A percentile compares a stretch with the other conserved stretches of the same genome.
Conservation (phyloP, 2,113 vertebrate species). For the Thamnophis sirtalis region DNA sequence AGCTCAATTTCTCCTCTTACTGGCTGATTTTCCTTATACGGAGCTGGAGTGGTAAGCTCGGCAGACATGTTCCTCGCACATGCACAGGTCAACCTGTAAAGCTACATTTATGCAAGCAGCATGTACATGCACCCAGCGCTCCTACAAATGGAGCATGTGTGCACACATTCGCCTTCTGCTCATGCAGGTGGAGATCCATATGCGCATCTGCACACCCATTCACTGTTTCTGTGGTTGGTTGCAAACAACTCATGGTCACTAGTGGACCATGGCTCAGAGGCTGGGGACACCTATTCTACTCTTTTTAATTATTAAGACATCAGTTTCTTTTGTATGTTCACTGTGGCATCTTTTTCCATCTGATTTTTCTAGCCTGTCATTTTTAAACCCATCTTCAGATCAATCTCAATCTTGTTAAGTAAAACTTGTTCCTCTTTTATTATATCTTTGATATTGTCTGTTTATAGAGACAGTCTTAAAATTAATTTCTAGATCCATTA, state of each 20-base stretch:
- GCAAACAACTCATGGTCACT: not conserved
- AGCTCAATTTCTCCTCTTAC: no score
- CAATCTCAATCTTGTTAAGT: not conserved
- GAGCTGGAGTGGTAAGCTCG: no score
- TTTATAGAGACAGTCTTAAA: not conserved
- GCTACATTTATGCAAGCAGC: no score
- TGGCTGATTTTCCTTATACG: no score
- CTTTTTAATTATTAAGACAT: not conserved
- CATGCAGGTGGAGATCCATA: not conserved
- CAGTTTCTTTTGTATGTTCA: not conserved
- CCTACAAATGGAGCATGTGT: no score
- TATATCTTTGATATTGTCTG: not conserved
- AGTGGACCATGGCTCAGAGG: not conserved
- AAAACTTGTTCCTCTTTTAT: not conserved
- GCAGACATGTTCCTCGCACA: no score
- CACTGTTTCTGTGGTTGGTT: not conserved
- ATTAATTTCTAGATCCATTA: not conserved
- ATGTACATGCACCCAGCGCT: no score
- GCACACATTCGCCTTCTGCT: accelerated
- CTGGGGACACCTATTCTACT: not conserved
- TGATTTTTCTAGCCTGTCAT: not conserved
- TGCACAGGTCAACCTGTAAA: no score
- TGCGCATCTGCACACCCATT: not conserved
- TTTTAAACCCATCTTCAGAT: not conserved
- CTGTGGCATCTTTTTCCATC: not conserved